Conservation (phyloP, 2,113 vertebrate species). For the Pristiophorus japonicus region DNA sequence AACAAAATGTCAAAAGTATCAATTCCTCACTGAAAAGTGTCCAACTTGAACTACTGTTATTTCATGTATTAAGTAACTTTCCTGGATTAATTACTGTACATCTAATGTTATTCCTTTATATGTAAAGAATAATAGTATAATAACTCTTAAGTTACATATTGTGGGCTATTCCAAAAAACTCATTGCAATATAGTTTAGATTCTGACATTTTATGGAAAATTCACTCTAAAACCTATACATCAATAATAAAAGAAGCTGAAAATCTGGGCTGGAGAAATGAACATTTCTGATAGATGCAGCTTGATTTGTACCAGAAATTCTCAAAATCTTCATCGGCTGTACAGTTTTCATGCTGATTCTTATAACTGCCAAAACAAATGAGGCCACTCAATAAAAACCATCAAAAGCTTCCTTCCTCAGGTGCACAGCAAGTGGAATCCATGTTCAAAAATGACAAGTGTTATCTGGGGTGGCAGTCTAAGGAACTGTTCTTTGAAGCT, state of each 20-base stretch:
- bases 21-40: not conserved
- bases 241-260: not conserved
- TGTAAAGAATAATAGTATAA: not conserved
- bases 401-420: not conserved
- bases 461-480: not conserved
- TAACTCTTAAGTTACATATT: not conserved
- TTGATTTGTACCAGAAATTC: not conserved
- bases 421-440: not conserved
- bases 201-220: not conserved
- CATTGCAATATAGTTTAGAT: not conserved
- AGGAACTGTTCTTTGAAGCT: not conserved
- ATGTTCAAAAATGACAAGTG: not conserved
- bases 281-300: not conserved
- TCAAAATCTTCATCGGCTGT: not conserved
- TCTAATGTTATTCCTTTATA: not conserved
- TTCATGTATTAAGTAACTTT: not conserved
- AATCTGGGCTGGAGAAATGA: not conserved
- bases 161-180: not conserved
- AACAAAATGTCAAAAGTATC: not conserved
- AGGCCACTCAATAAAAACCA: no score
- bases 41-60: not conserved
- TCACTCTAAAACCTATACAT: not conserved
- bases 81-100: not conserved
- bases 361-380: not conserved
- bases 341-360: not conserved